Evolutionary conservation across 2,797 vertebrate species (phyloP), one percentile per base, ranked within the genome.

Genomic region (Anas flavirostris): DNA sequence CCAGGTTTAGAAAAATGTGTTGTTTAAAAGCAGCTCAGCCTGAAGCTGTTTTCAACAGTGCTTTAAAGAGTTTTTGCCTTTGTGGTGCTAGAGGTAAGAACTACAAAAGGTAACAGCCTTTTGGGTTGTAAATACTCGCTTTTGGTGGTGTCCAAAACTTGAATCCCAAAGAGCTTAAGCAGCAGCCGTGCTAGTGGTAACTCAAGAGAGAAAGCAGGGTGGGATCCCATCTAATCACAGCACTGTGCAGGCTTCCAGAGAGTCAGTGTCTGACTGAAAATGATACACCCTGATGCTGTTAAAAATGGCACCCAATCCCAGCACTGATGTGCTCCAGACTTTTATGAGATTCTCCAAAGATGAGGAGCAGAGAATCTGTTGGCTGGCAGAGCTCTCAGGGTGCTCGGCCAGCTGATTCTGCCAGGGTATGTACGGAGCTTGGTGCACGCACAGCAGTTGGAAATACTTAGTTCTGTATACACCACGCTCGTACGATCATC

Each of bases 391-490:
- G 43, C 39, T 44, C 69, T 79, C 9, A 2, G 72, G 23, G 26
- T 90, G 67, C 48, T 76, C 2, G 1, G 86, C 52, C 73, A 90
- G 69, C 56, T 43, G 59, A 77, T 76, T 91, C 56, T 83, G 86
- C 82, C 60, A 82, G 77, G 75, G 17, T 91, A 96, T 86, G 80
- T 88, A 64, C 41, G 84, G 91, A 95, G 77, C 82, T 94, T 58
- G 26, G 39, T 93, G 77, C 75, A 92, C 17, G 68, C 89, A 77
- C 31, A 67, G 80, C 91, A 92, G 74, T 84, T 94, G 80, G 90
- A 93, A 94, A 95, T 88, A 92, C 9, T 90, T 83, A 91, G 77
- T 91, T 85, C 86, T 79, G 79, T 73, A 92, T 94, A 91, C 89
- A 76, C 68, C 50, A 22, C 9, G 82, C 70, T 68, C 14, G 0